phyloP scores from a whole-genome alignment of 2,797 vertebrate genomes.

The Peromyscus melanophrys region DNA sequence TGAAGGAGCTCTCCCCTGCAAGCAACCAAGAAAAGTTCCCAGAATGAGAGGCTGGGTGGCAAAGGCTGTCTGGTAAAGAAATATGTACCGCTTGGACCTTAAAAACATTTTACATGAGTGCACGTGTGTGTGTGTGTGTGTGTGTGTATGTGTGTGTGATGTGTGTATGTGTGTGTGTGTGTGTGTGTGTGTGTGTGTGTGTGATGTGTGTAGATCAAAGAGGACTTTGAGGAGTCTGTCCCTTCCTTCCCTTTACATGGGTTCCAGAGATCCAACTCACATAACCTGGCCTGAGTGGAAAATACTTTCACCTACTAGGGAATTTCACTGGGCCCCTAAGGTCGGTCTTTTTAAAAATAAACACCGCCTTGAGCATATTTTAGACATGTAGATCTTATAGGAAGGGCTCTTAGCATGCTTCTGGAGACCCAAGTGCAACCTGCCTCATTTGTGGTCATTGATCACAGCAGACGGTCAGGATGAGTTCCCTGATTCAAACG shows the following conservation, averaged over 20 bases:
- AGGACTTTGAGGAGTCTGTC: not conserved
- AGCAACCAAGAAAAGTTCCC: not conserved
- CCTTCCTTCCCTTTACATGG: not conserved
- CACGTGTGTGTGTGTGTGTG: not conserved
- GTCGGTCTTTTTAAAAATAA: slow-evolving; percentile 2
- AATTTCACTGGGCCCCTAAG: not conserved
- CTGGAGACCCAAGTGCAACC: not conserved
- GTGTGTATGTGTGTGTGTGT: not conserved
- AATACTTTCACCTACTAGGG: not conserved
- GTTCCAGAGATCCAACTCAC: not conserved
- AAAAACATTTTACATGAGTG: not conserved
- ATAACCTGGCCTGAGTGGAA: not conserved
- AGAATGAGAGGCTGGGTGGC: not conserved
- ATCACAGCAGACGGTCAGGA: not conserved
- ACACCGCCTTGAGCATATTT: not conserved
- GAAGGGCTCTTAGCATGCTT: not conserved
- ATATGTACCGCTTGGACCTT: not conserved
- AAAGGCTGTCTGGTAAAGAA: slow-evolving; percentile 4
- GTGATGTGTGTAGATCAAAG: not conserved
- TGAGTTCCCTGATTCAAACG: not conserved
- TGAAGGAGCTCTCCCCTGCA: not conserved
- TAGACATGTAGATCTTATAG: not conserved
- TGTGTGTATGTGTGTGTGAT: not conserved
- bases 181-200: not conserved
- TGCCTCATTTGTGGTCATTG: not conserved